These are phyloP conservation scores for Andrena bucephala DNA, from an alignment of 2,888 invertebrate species.

Conservation along the genomic window DNA sequence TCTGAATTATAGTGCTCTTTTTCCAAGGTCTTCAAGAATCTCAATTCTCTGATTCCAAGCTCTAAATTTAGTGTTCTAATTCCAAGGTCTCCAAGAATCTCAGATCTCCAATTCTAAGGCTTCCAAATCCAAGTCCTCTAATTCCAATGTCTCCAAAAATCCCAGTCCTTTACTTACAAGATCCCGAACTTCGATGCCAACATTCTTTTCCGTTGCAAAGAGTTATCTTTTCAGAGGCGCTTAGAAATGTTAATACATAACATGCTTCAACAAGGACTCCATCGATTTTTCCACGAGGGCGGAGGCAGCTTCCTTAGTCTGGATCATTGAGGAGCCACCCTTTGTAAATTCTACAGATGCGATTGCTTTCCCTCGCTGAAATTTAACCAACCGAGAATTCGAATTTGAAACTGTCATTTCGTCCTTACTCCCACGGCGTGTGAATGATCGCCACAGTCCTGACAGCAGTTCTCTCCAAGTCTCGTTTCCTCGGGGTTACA, in stretches of 20 bases:
- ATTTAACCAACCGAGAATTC: slow-evolving; percentile 11
- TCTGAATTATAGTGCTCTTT: too few species aligned
- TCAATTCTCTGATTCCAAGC: too few species aligned
- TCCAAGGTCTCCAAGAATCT: too few species aligned
- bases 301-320: background rate
- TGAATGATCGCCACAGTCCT: slow-evolving; percentile 39
- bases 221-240: background rate
- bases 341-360: background rate
- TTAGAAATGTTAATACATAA: background rate
- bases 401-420: background rate
- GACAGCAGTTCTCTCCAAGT: slow-evolving; percentile 18
- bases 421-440: slow-evolving; percentile 29
- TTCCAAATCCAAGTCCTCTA: too few species aligned
- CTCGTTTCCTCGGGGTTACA: slow-evolving; percentile 56
- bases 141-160: too few species aligned
- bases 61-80: too few species aligned
- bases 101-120: too few species aligned
- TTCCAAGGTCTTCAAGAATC: too few species aligned
- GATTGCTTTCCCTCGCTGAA: background rate
- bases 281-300: background rate
- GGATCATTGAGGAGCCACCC: background rate
- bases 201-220: slow-evolving; percentile 59
- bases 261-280: background rate
- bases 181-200: slow-evolving; percentile 76
- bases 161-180: too few species aligned